Evolutionary conservation across 2,797 vertebrate species (phyloP).

Genomic region (Apogon hyalosoma): DNA sequence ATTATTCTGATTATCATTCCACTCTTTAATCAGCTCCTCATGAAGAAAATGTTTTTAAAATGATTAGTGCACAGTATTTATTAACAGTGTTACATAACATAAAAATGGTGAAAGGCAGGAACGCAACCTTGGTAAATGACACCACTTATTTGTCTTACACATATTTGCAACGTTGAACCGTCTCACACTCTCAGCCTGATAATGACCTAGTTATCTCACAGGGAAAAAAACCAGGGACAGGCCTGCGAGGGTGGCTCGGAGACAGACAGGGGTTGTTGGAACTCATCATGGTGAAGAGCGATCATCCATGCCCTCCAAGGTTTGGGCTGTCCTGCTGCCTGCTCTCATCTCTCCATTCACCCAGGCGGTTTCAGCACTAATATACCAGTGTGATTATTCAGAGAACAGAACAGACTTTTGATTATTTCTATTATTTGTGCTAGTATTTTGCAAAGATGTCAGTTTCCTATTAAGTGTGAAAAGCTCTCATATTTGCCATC

Average conservation of each 20-base stretch:
- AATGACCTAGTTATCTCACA: slow-evolving; percentile 43
- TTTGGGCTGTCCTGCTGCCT: slow-evolving; percentile 30
- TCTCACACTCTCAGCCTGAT: slow-evolving; percentile 45
- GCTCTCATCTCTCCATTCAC: slow-evolving; percentile 36
- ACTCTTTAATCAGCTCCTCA: neutral
- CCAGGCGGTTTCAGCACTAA: neutral
- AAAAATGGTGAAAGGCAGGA: neutral
- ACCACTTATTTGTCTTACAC: slow-evolving; percentile 30
- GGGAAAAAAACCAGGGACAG: slow-evolving; percentile 11
- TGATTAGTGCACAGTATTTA: neutral
- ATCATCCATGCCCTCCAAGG: slow-evolving; percentile 46
- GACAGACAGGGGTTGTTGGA: slow-evolving; percentile 53
- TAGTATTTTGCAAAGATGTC: neutral
- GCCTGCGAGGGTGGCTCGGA: slow-evolving; percentile 53
- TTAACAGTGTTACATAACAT: neutral
- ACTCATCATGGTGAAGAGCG: slow-evolving; percentile 42
- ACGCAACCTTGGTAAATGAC: slow-evolving; percentile 13
- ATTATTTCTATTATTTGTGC: neutral
- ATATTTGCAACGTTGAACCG: slow-evolving; percentile 27
- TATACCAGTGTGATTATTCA: neutral
- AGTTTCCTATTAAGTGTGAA: slow-evolving; percentile 5
- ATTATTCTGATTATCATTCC: slow-evolving; percentile 26
- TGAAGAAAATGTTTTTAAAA: neutral
- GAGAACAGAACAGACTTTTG: slow-evolving; percentile 2
- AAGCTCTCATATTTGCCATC: slow-evolving; percentile 25